Base-by-base conservation (phyloP, 2,888 invertebrate genomes). In the Caenorhabditis becei region DNA sequence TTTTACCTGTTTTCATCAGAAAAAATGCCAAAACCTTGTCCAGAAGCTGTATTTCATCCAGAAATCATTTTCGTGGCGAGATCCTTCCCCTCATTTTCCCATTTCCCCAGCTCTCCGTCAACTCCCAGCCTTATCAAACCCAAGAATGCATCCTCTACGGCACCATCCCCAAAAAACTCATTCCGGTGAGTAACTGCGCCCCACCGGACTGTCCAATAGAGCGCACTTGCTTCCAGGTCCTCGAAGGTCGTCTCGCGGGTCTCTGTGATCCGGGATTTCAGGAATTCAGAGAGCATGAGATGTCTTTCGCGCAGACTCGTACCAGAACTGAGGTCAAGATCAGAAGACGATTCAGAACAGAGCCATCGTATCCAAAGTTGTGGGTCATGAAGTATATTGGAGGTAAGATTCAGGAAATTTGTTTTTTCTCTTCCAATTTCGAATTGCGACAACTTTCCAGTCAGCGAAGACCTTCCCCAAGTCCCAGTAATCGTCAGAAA, bases 381-480 rank as follows among this genome's bases (percentile, higher is more conserved):
- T 47, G 47, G 47, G 18, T 18, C 18, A 47, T 47, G 47, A 47
- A 20, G 20, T 47, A 47, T 47, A n/a, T 47, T 47, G 47, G 47
- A 47, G 47, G 47, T 47, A 10, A 3, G n/a, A 35, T 35, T 35
- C 10, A 8, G 7, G 35, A 35, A 35, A 35, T 35, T 35, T n/a
- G n/a, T n/a, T n/a, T n/a, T n/a, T n/a, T n/a, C n/a, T n/a, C n/a
- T n/a, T n/a, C n/a, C n/a, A n/a, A n/a, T n/a, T n/a, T n/a, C n/a
- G n/a, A n/a, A n/a, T n/a, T n/a, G n/a, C n/a, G n/a, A n/a, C n/a
- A n/a, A n/a, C n/a, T n/a, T n/a, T 47, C 18, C 18, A 47, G 47
- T 20, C 5, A n/a, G 18, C 18, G 47, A 47, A 20, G 20, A 11
- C n/a, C 3, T 18, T 18, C 2, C n/a, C 3, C 2, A 47, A 47